Evolutionary conservation across 2,888 invertebrate species (phyloP).

Genomic region (Allacma fusca): DNA sequence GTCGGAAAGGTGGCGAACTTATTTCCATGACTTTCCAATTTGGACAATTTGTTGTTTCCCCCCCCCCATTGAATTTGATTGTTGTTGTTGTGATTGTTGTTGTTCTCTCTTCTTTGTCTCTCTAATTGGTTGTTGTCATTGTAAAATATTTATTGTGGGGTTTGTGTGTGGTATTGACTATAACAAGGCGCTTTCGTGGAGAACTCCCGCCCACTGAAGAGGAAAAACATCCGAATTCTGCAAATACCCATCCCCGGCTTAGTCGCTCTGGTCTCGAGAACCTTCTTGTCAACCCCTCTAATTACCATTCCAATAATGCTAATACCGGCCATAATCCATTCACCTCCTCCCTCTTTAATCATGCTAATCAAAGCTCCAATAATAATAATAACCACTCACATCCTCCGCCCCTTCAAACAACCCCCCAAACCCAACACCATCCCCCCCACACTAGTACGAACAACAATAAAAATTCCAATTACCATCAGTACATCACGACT

Average conservation of each 20-base stretch:
- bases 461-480: slow-evolving; percentile 31
- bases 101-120: slow-evolving; percentile 21
- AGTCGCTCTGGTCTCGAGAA: slow-evolving; percentile 61
- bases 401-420: slow-evolving; percentile 48
- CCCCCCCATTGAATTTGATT: too few relatives aligned
- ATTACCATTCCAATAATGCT: slow-evolving; percentile 34
- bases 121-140: neutral
- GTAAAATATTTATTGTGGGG: slow-evolving; percentile 17
- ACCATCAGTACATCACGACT: slow-evolving; percentile 23
- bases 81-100: neutral
- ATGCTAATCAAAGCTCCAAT: slow-evolving; percentile 21
- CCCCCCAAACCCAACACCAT: slow-evolving; percentile 38
- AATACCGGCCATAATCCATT: slow-evolving; percentile 16
- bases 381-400: slow-evolving; percentile 36
- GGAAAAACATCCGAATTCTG: slow-evolving; percentile 57
- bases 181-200: slow-evolving; percentile 60
- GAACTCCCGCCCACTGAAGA: slow-evolving; percentile 59
- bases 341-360: slow-evolving; percentile 28
- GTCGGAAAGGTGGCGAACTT: too few relatives aligned
- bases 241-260: slow-evolving; percentile 59
- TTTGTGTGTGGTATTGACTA: slow-evolving; percentile 11
- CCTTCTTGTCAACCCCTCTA: slow-evolving; percentile 58
- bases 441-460: slow-evolving; percentile 18
- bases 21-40: too few relatives aligned
- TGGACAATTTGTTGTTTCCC: too few relatives aligned